Evolutionary conservation across 1,140 invertebrate species (phyloP).

Genomic region (Leguminivora glycinivorella): DNA sequence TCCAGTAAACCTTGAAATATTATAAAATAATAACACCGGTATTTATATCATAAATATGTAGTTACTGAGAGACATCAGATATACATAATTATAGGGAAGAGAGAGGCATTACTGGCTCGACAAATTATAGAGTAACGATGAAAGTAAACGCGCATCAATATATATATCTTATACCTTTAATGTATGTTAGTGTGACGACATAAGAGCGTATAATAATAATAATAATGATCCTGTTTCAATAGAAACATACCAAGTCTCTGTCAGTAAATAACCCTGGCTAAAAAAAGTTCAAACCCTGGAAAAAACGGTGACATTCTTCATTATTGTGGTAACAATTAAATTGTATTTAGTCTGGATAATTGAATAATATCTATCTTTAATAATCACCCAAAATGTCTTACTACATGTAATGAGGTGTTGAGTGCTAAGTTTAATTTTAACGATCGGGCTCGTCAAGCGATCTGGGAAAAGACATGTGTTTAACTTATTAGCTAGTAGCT

Average conservation of each 20-base stretch:
- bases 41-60: neutral
- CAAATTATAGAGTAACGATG: neutral
- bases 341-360: no score
- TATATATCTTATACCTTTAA: no score
- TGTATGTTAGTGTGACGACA: neutral
- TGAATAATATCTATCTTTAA: no score
- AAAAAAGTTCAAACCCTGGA: no score
- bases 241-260: no score
- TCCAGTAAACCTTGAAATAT: neutral
- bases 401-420: neutral
- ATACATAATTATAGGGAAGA: neutral
- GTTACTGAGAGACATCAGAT: neutral
- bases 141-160: neutral
- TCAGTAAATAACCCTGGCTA: no score
- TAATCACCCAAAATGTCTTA: no score
- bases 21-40: neutral
- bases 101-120: neutral
- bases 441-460: neutral
- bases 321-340: no score
- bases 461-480: conserved; percentile 7
- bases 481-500: no score
- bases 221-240: no score
- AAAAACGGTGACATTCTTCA: no score
- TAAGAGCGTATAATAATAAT: no score
- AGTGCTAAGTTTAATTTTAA: neutral